Conservation (phyloP, 2,113 vertebrate genomes). For the Jaculus jaculus region DNA sequence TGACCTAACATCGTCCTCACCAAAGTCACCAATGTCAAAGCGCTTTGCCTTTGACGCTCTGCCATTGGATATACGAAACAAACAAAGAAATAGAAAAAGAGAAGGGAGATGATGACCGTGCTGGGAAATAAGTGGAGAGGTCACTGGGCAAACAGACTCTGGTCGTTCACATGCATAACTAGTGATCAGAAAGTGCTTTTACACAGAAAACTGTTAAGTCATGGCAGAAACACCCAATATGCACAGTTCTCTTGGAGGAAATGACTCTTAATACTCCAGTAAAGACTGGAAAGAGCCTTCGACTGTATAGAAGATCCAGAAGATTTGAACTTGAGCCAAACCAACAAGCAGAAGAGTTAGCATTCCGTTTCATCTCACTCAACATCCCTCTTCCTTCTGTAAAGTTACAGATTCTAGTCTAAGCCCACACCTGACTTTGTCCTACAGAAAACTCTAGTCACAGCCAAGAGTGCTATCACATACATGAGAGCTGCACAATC, state of each 20-base stretch:
- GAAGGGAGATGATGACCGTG: background rate
- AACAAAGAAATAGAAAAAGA: background rate
- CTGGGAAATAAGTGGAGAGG: constrained; percentile 41
- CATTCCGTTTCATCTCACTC: background rate
- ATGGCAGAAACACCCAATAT: background rate
- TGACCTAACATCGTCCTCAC: background rate
- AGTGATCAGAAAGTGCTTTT: constrained; percentile 44
- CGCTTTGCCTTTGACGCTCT: constrained; percentile 45
- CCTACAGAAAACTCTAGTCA: constrained; percentile 23
- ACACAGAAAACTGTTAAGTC: background rate
- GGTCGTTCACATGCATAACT: constrained; percentile 15
- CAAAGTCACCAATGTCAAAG: background rate
- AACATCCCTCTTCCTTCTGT: background rate
- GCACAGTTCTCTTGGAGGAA: background rate
- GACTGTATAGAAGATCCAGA: background rate
- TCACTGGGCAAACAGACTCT: background rate
- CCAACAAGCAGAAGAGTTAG: background rate
- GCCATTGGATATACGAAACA: background rate
- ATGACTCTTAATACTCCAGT: background rate
- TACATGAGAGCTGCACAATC: background rate
- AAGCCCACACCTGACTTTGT: constrained; percentile 5
- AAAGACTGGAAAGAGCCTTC: background rate
- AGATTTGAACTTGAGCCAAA: constrained; percentile 19
- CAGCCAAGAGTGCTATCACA: background rate
- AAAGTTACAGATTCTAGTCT: background rate